Evolutionary conservation across 1,140 invertebrate species (phyloP).

Genomic region (Trichonephila clavata): DNA sequence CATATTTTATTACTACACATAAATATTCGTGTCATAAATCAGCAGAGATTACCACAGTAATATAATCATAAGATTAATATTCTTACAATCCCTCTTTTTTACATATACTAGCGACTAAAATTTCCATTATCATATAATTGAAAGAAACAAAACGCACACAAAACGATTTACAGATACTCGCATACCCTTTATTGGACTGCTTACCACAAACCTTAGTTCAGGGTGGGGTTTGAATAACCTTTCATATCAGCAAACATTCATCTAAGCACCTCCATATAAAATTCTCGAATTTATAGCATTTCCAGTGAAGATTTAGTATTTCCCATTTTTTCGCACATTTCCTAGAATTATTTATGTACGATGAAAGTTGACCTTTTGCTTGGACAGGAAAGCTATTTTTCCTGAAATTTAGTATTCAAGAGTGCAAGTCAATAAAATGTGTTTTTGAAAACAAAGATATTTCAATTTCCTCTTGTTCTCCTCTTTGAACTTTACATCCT

Average conservation of each 20-base stretch:
- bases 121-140: constrained; percentile 3
- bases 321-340: constrained; percentile 68
- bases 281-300: constrained; percentile 71
- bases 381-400: background rate
- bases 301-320: constrained; percentile 69
- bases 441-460: constrained; percentile 44
- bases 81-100: background rate
- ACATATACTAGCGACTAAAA: background rate
- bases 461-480: constrained; percentile 32
- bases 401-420: constrained; percentile 55
- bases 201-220: background rate
- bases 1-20: no score
- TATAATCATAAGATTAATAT: no score
- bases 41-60: no score
- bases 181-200: constrained; percentile 11
- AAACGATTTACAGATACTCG: background rate
- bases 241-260: constrained; percentile 61
- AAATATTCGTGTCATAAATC: no score
- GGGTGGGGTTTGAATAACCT: constrained; percentile 66
- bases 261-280: constrained; percentile 45
- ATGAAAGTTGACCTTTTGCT: constrained; percentile 43
- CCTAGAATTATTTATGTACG: constrained; percentile 64
- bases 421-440: background rate
- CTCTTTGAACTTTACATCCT: background rate
- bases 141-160: background rate